These are phyloP conservation scores for Ptychodera flava DNA, from an alignment of 35 echinoderm and acorn worm species.

Conservation along the genomic window DNA sequence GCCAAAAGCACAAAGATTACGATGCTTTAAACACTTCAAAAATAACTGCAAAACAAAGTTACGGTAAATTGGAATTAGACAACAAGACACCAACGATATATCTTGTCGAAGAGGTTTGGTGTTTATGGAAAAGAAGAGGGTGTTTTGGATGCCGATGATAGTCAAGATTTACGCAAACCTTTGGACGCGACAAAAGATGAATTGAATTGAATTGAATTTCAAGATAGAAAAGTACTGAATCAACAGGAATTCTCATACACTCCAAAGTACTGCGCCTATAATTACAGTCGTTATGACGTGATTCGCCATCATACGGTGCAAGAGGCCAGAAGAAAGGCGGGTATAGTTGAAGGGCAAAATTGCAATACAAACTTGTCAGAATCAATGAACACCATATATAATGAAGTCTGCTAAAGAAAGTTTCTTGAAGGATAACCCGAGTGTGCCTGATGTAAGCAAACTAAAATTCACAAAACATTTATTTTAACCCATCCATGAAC, in stretches of 20 bases:
- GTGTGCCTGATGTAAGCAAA: background rate
- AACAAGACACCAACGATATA: background rate
- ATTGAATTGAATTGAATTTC: no score
- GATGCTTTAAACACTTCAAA: conserved; percentile 25
- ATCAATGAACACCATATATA: background rate
- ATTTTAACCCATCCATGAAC: background rate
- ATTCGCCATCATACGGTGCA: background rate
- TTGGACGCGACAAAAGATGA: no score
- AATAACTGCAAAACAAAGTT: conserved; percentile 14
- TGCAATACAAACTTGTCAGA: background rate
- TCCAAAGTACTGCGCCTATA: background rate
- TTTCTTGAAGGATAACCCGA: background rate
- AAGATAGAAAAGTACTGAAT: no score
- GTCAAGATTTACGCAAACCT: no score
- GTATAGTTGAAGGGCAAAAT: conserved; percentile 2
- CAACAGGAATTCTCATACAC: background rate
- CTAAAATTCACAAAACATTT: background rate
- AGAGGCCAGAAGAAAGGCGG: conserved; percentile 8
- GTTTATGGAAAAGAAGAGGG: no score
- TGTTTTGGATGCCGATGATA: no score
- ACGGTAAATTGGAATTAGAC: background rate
- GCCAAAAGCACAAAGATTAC: background rate
- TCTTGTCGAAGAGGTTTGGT: no score
- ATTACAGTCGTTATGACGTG: conserved; percentile 3
- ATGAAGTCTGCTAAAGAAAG: background rate